phyloP scores from a whole-genome alignment of 2,888 invertebrate species.

The Sarcophaga rosellei region DNA sequence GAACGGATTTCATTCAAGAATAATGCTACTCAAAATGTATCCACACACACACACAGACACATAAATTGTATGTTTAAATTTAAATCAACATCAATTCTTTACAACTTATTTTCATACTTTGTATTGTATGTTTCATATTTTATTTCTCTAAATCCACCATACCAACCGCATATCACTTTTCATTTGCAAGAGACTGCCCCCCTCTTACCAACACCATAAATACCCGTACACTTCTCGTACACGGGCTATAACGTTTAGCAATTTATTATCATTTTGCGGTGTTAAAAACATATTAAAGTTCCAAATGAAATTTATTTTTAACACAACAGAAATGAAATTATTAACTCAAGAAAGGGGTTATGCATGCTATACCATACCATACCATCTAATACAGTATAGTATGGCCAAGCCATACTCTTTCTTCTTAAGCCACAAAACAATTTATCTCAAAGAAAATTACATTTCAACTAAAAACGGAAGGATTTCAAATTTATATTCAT shows the following conservation, averaged over 20 bases:
- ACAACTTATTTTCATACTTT: conserved; percentile 13
- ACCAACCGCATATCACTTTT: neutral
- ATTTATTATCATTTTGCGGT: conserved; percentile 65
- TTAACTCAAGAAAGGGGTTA: conserved; percentile 42
- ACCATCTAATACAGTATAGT: conserved; percentile 4
- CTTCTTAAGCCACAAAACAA: conserved; percentile 52
- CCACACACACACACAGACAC: neutral
- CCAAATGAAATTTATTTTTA: conserved; percentile 38
- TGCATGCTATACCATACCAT: neutral
- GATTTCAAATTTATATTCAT: conserved; percentile 66
- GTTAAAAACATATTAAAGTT: conserved; percentile 57
- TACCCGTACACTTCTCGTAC: neutral
- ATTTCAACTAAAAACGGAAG: conserved; percentile 54
- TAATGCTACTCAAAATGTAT: neutral
- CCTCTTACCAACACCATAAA: neutral
- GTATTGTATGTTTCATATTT: neutral
- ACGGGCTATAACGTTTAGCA: conserved; percentile 15
- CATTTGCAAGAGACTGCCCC: neutral
- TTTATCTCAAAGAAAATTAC: conserved; percentile 60
- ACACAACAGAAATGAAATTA: conserved; percentile 55
- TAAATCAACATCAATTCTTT: conserved; percentile 59
- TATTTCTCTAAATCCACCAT: neutral
- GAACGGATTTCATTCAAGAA: neutral
- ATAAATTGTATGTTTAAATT: conserved; percentile 45
- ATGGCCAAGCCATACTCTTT: conserved; percentile 33